Base-by-base conservation (phyloP, 2,888 invertebrate genomes). In the Hydriomena furcata region DNA sequence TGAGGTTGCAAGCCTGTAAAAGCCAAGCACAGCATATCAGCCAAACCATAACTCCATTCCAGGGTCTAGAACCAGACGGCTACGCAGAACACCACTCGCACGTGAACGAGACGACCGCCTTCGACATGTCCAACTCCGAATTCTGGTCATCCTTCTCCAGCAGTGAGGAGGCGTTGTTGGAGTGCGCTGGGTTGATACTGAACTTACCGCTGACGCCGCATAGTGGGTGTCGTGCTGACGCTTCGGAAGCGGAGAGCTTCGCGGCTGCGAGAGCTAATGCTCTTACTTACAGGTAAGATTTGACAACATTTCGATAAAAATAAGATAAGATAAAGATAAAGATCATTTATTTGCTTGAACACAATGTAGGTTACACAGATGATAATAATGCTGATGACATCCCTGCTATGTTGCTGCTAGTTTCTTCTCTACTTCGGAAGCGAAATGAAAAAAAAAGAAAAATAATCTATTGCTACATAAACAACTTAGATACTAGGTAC, bases 101-200 rank as follows among this genome's bases (percentile, higher is more conserved):
- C 1, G 80, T 94, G 7, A 94, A 94, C 78, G 93, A 94, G 67
- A 93, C 93, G 0, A 93, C 92, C 0, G 71, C 92, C 4, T 91
- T 94, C 62, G 95, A 95, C 68, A 92, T 93, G 82, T 94, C 94
- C 61, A 94, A 94, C 81, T 95, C 95, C 0, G 95, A 95, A 75
- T 95, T 94, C 81, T 95, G 94, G 94, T 95, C 95, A 0, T 95
- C 95, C 0, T 95, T 95, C 84, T 95, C 95, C 10, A 94, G 94
- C 73, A 95, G 95, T 32, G 95, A 95, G 69, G 95, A 95, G 70
- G 94, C 94, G 0, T 81, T 95, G 2, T 73, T 95, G 7, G 93
- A 94, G 64, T 95, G 95, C 62, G 93, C 93, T 21, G 95, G 95
- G 0, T 82, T 95, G 27, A 93, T 95, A 48, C 82, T 95, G 4